A percentile compares a stretch with the other conserved stretches of the same genome.
These are phyloP conservation scores for Threskiornis aethiopicus DNA, from an alignment of 2,797 vertebrate species.

Conservation along the genomic window DNA sequence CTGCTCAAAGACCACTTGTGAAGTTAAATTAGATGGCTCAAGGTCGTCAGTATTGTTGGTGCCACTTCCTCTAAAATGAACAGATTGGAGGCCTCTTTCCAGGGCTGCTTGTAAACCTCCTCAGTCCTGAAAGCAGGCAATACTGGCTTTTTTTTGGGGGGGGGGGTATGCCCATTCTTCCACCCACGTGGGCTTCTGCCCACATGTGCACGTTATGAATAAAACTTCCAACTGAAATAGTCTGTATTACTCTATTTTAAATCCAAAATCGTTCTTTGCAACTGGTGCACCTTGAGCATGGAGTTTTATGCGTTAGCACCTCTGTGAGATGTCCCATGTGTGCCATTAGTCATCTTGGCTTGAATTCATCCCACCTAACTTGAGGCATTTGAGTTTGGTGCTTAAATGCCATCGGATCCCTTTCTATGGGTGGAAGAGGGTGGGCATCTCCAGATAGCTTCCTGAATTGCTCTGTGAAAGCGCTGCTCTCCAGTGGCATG, in stretches of 20 bases:
- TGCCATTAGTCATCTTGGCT: neutral
- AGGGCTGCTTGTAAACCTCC: neutral
- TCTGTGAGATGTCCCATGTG: neutral
- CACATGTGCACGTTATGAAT: fast-evolving
- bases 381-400: neutral
- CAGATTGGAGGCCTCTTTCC: neutral
- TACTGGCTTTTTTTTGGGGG: neutral
- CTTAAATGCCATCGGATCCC: neutral
- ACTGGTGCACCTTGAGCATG: neutral
- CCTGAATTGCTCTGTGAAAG: neutral
- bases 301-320: neutral
- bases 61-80: neutral
- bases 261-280: neutral
- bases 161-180: neutral
- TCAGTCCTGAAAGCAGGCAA: neutral
- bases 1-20: neutral
- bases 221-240: neutral
- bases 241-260: neutral
- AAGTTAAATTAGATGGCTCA: neutral
- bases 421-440: neutral
- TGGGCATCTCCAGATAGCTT: neutral
- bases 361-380: neutral
- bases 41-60: neutral
- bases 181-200: neutral
- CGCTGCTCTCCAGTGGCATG: neutral